Percentiles rank a stretch among this genome's conserved stretches.
Evolutionary conservation across 2,113 vertebrate species (phyloP).

Genomic region (Podocnemis expansa): DNA sequence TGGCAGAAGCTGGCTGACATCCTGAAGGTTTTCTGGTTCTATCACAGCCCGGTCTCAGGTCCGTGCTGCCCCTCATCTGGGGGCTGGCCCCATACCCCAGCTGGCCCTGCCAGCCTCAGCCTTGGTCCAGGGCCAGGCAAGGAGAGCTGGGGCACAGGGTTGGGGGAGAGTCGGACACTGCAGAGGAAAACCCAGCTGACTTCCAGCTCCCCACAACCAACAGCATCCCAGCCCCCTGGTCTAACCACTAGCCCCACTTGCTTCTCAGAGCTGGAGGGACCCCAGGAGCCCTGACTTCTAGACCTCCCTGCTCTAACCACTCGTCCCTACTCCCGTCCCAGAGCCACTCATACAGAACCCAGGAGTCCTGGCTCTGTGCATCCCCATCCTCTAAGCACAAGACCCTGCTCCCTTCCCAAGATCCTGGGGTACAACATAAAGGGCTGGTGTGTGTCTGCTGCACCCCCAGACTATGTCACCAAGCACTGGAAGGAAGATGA

Average conservation of each 20-base stretch:
- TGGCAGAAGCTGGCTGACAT: conserved; percentile 68
- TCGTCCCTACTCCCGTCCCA: too few species aligned
- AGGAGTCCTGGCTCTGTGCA: background rate
- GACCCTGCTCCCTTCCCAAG: background rate
- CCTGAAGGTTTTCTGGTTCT: conserved; percentile 17
- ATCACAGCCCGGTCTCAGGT: background rate
- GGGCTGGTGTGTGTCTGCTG: background rate
- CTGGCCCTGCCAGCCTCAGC: too few species aligned
- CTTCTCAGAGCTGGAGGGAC: too few species aligned
- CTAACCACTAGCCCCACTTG: too few species aligned
- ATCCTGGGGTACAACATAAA: background rate
- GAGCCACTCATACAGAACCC: background rate
- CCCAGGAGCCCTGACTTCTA: too few species aligned
- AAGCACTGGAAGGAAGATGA: conserved; percentile 81
- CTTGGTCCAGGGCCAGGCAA: too few species aligned
- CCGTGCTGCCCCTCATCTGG: background rate
- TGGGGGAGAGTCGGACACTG: too few species aligned
- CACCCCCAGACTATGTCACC: conserved; percentile 67
- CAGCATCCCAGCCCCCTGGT: too few species aligned
- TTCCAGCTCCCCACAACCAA: too few species aligned
- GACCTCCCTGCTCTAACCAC: too few species aligned
- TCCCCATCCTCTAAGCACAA: background rate
- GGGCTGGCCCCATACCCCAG: background rate
- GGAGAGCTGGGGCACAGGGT: too few species aligned
- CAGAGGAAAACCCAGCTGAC: too few species aligned